A percentile compares a stretch with the other conserved stretches of the same genome.
Evolutionary conservation across 2,797 vertebrate species (phyloP).

Genomic region (Okamejei kenojei): DNA sequence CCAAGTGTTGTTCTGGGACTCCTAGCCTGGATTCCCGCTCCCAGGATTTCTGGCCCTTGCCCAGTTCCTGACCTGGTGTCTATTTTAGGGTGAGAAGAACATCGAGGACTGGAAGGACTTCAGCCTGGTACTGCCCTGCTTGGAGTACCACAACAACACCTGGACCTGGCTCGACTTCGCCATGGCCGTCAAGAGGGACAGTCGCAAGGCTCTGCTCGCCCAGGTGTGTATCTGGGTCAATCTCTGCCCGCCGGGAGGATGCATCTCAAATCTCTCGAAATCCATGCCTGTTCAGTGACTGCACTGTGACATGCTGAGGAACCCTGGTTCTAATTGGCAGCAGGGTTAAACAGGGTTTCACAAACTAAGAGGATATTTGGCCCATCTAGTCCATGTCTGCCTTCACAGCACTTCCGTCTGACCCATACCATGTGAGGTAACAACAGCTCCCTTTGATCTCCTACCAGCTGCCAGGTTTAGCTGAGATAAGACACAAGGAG

Average conservation of each 20-base stretch:
- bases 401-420: too few species aligned
- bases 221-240: conserved; percentile 63
- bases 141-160: conserved; percentile 97
- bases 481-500: too few species aligned
- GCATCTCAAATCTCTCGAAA: too few species aligned
- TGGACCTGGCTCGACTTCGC: conserved; percentile 99
- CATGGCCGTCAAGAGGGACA: conserved; percentile 97
- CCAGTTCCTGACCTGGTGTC: neutral
- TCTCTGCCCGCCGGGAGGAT: neutral
- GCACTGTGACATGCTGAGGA: too few species aligned
- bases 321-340: too few species aligned
- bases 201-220: conserved; percentile 89
- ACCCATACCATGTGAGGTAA: too few species aligned
- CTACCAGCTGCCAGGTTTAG: too few species aligned
- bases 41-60: neutral
- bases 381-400: neutral
- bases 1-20: neutral
- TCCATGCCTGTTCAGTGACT: neutral
- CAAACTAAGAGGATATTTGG: too few species aligned
- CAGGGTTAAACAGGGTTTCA: too few species aligned
- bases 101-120: conserved; percentile 97
- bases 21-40: neutral
- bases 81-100: conserved; percentile 86
- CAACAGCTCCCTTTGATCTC: neutral
- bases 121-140: conserved; percentile 86